A percentile compares a stretch with the other conserved stretches of the same genome.
phyloP scores from a whole-genome alignment of 2,888 invertebrate genomes.

The Leptinotarsa tumamoca region DNA sequence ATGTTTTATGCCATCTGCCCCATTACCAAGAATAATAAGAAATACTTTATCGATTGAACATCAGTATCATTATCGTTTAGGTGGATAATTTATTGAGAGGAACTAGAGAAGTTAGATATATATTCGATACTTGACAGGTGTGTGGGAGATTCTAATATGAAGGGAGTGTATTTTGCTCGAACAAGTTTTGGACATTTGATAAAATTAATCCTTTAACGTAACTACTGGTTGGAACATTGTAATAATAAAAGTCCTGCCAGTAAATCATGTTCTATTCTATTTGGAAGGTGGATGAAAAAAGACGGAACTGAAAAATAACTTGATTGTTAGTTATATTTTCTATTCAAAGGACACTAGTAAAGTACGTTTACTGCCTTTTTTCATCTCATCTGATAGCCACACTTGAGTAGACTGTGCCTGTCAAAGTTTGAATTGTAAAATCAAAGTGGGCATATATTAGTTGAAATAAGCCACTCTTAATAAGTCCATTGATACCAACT shows the following conservation, averaged over 20 bases:
- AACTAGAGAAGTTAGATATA: conserved; percentile 44
- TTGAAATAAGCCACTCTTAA: too few species aligned
- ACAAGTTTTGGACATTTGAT: neutral
- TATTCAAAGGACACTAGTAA: too few species aligned
- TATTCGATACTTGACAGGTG: conserved; percentile 44
- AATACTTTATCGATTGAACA: conserved; percentile 18
- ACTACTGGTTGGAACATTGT: neutral
- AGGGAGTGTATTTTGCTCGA: conserved; percentile 4
- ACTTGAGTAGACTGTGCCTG: too few species aligned
- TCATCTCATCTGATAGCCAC: too few species aligned
- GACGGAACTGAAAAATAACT: too few species aligned
- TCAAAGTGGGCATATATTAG: too few species aligned
- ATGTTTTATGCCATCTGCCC: neutral
- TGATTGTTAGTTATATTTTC: too few species aligned
- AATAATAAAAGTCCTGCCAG: neutral
- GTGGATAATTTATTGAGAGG: conserved; percentile 44
- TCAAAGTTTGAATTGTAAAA: too few species aligned
- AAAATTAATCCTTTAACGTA: neutral
- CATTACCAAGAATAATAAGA: conserved; percentile 19
- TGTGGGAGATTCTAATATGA: neutral
- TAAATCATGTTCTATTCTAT: conserved; percentile 1
- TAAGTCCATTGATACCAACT: too few species aligned
- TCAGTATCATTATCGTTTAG: conserved; percentile 34
- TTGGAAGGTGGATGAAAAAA: neutral
- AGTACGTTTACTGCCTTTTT: too few species aligned